A percentile compares a stretch with the other conserved stretches of the same genome.
These are phyloP conservation scores for Actinostola sp. DNA, from an alignment of 92 coral and sea anemone species.

Conservation along the genomic window DNA sequence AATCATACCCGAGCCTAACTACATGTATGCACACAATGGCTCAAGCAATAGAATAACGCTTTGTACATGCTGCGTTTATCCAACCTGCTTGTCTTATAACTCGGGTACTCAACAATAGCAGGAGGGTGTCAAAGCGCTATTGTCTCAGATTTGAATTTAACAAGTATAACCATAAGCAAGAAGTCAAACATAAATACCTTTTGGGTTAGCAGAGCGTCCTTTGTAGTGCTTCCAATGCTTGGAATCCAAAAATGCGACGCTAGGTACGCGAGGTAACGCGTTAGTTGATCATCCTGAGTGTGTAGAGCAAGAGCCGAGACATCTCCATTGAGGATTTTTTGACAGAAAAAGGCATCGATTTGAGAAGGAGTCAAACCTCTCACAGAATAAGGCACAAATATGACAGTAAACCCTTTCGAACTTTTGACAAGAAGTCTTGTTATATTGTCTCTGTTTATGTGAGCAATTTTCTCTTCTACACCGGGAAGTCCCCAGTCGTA, in stretches of 20 bases:
- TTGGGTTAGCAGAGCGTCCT: slow-evolving; percentile 60
- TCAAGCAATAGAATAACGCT: no score
- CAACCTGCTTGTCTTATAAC: no score
- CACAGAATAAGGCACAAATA: slow-evolving; percentile 28
- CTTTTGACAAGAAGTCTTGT: neutral
- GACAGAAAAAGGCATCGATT: slow-evolving; percentile 56
- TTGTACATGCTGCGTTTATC: no score
- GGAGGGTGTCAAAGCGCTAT: neutral
- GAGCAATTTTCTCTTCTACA: slow-evolving; percentile 7
- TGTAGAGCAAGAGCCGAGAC: slow-evolving; percentile 66
- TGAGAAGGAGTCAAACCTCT: slow-evolving; percentile 40
- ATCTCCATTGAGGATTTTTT: slow-evolving; percentile 42
- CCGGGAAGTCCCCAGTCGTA: slow-evolving; percentile 25
- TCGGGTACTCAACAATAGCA: no score
- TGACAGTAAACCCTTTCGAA: slow-evolving; percentile 20
- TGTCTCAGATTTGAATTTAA: slow-evolving; percentile 1
- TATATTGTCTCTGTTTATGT: neutral
- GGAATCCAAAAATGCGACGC: slow-evolving; percentile 77
- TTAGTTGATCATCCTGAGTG: slow-evolving; percentile 34
- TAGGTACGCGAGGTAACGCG: slow-evolving; percentile 58
- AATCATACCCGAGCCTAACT: no score
- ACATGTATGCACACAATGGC: no score
- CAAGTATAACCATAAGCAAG: neutral
- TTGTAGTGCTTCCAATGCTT: slow-evolving; percentile 45
- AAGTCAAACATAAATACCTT: slow-evolving; percentile 46